phyloP scores from a whole-genome alignment of 2,888 invertebrate genomes.

The Imbricaverruca yamaguchii region DNA sequence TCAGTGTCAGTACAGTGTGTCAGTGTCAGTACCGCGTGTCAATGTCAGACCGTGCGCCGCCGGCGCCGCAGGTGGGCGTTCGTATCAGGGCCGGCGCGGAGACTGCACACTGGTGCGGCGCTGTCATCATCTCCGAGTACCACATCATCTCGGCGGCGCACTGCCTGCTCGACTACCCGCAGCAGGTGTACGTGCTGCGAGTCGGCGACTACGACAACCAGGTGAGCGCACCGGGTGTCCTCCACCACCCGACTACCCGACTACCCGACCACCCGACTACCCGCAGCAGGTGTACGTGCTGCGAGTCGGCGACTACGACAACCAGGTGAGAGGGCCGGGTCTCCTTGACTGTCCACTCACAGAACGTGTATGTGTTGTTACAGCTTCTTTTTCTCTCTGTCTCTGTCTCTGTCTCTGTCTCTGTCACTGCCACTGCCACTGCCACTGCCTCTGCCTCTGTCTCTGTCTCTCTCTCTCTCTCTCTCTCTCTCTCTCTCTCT shows the following conservation, averaged over 20 bases:
- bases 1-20: no score
- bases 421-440: no score
- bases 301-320: constrained; percentile 66
- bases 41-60: neutral
- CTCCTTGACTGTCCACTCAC: constrained; percentile 46
- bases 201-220: constrained; percentile 66
- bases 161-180: constrained; percentile 59
- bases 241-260: constrained; percentile 54
- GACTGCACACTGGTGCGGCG: constrained; percentile 61
- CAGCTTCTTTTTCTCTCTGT: no score
- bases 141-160: constrained; percentile 66
- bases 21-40: no score
- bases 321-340: constrained; percentile 48
- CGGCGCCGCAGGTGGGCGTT: constrained; percentile 30
- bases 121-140: constrained; percentile 55
- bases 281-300: constrained; percentile 59
- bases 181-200: constrained; percentile 58
- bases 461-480: no score
- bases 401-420: no score
- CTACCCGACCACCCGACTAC: constrained; percentile 60
- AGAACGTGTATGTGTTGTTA: constrained; percentile 59
- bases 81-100: constrained; percentile 29
- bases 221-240: constrained; percentile 44
- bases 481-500: no score
- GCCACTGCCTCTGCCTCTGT: no score